Conservation (phyloP, 2,888 invertebrate genomes). For the Pandemis heparana region DNA sequence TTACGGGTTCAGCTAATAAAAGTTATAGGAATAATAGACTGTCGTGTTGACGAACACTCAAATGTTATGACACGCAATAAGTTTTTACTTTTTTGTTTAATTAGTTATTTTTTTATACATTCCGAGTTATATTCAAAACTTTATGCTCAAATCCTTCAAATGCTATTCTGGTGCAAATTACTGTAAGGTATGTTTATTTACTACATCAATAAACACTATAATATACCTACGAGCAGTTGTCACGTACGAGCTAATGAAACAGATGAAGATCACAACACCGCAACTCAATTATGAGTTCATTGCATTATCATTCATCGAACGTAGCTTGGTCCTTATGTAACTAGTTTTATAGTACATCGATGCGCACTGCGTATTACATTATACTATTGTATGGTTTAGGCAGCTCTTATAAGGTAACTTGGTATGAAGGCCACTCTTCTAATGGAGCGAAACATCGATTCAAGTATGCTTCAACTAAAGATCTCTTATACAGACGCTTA, state of each 20-base stretch:
- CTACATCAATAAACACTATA: no score
- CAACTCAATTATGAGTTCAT: conserved; percentile 4
- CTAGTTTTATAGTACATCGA: not conserved
- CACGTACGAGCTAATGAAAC: conserved; percentile 12
- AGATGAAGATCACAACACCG: conserved; percentile 5
- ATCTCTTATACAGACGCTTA: conserved; percentile 9
- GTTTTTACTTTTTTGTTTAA: no score
- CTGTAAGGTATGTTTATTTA: no score
- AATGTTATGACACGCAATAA: not conserved
- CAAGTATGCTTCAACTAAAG: conserved; percentile 3
- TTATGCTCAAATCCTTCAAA: no score
- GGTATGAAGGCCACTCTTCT: conserved; percentile 18
- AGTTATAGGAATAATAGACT: not conserved
- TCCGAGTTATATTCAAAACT: no score
- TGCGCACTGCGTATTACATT: not conserved
- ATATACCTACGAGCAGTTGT: not conserved
- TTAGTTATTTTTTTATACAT: no score
- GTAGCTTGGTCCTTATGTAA: conserved; percentile 21
- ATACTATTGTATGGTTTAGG: conserved; percentile 11
- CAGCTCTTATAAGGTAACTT: conserved; percentile 19
- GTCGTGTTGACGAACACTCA: not conserved
- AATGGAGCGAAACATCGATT: conserved; percentile 19
- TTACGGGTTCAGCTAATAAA: not conserved
- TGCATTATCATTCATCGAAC: conserved; percentile 23
- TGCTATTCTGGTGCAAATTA: no score